Percentiles rank a stretch among this genome's conserved stretches.
Conservation (phyloP, 2,113 vertebrate genomes). For the Ursus arctos region DNA sequence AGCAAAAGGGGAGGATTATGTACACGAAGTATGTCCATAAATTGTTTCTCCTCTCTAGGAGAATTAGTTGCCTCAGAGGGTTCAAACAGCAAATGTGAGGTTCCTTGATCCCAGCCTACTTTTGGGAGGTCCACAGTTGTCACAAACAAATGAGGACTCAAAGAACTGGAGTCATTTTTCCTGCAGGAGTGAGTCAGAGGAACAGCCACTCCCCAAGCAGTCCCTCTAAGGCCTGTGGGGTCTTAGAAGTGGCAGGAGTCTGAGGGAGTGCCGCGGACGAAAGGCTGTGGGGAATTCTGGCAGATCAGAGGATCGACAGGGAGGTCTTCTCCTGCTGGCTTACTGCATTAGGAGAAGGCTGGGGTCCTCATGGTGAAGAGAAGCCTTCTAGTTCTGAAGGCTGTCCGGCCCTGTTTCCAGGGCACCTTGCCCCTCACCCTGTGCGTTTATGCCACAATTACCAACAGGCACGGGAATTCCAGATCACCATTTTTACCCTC, state of each 20-base stretch:
- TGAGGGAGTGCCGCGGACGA: background rate
- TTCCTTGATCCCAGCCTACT: background rate
- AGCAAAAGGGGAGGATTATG: background rate
- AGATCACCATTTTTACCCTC: background rate
- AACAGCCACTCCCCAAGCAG: background rate
- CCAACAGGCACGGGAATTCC: background rate
- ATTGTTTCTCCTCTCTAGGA: background rate
- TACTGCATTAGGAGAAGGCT: background rate
- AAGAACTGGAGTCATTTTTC: constrained; percentile 13
- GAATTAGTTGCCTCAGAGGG: background rate
- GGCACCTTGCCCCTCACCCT: background rate
- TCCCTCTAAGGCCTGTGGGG: background rate
- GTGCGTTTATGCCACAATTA: background rate
- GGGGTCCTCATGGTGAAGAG: background rate
- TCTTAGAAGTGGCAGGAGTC: constrained; percentile 25
- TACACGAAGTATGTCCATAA: background rate
- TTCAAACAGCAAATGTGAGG: constrained; percentile 9
- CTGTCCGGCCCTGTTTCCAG: background rate
- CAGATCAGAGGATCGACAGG: background rate
- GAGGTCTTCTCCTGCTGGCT: background rate
- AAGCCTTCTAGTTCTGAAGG: constrained; percentile 15
- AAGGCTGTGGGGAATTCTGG: constrained; percentile 32
- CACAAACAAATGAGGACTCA: constrained; percentile 8
- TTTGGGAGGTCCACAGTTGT: background rate
- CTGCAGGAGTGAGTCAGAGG: background rate